Base-by-base conservation (phyloP, 2,113 vertebrate species). In the Siniperca knerii region DNA sequence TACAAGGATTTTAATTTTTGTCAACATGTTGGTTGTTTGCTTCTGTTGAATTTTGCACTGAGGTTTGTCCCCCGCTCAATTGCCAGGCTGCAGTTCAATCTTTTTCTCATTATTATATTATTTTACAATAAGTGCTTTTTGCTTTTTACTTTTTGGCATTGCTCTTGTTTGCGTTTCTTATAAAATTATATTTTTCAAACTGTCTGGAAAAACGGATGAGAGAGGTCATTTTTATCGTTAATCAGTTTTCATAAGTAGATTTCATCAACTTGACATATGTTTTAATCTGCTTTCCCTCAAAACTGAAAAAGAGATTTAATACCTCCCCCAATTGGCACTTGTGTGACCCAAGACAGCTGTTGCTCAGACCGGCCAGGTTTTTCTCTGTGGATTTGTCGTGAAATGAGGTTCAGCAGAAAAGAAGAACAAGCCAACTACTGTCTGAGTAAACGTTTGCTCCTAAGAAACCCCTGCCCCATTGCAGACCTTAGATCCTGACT, bases 401-500 rank as follows among this genome's bases (percentile, higher is more conserved):
- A 8, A 67, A 58, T 55, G 9, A 40, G 1, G 3, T 67, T 25
- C n/a, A 25, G 23, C 9, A 42, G 57, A 55, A 77, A 62, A 52
- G 23, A 29, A 55, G 40, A 86, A 76, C 65, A 74, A 67, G 54
- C 40, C 20, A 18, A 13, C 21, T 11, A 20, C 12, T 23, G 1
- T 35, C 10, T 37, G 23, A 74, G 21, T 12, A 75, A 80, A 60
- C 12, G 1, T 65, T 64, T 71, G 57, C 23, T 75, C 55, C 15
- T 55, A 8, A 52, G 52, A 55, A 77, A 79, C 52, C 29, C 44
- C 73, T 64, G 33, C 85, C 13, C 81, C 61, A 13, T 1, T 23
- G 29, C 52, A 81, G 76, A 78, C 85, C 78, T 89, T 76, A 74
- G 71, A 79, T 83, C 79, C 81, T 25, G 74, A 55, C 60, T 52